Conservation (phyloP, 2,113 vertebrate species). For the Hippocampus mohnikei region DNA sequence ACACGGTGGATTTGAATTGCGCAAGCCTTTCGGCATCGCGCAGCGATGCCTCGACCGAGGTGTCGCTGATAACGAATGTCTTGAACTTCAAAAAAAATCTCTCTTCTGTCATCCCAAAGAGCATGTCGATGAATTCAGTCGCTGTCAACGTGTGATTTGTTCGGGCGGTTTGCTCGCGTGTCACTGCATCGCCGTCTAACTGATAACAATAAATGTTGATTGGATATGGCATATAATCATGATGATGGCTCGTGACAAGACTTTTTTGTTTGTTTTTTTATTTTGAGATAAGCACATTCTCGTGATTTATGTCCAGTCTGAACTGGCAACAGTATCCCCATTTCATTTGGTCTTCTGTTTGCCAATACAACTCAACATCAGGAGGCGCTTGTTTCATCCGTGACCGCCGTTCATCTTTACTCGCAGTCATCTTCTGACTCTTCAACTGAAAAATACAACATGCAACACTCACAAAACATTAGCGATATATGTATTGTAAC, state of each 20-base stretch:
- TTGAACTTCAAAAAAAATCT: constrained; percentile 1
- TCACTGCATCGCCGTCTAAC: not conserved
- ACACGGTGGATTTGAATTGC: not conserved
- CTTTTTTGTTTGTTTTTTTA: not conserved
- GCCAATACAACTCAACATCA: constrained; percentile 1
- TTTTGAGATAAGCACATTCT: not conserved
- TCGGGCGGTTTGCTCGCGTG: not conserved
- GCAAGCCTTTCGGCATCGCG: not conserved
- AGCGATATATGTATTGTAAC: no score
- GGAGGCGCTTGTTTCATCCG: not conserved
- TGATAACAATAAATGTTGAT: constrained; percentile 4
- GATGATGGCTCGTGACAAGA: constrained; percentile 10
- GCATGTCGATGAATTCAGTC: constrained; percentile 1
- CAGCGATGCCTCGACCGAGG: no score
- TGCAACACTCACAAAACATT: not conserved
- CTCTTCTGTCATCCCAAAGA: not conserved
- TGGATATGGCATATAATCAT: constrained; percentile 25
- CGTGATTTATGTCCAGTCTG: constrained; percentile 1
- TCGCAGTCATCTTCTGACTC: constrained; percentile 28
- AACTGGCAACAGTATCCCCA: not conserved
- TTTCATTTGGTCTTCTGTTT: constrained; percentile 16
- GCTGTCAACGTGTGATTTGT: not conserved
- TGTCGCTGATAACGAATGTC: not conserved
- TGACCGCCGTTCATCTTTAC: constrained; percentile 10
- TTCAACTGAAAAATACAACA: constrained; percentile 44